Evolutionary conservation across 2,888 invertebrate species (phyloP).

Genomic region (Epinotia nisella): DNA sequence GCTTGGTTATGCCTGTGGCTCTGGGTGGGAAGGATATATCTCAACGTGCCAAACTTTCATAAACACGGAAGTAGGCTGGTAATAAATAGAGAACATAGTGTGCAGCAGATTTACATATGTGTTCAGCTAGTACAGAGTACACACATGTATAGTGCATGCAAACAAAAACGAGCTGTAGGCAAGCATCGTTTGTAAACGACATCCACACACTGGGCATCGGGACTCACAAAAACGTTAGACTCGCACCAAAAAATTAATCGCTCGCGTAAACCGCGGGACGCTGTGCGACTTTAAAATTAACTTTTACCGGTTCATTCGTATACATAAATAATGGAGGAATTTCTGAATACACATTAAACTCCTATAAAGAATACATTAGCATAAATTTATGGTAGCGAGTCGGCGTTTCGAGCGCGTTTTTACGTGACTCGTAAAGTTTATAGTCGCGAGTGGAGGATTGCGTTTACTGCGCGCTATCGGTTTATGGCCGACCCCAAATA

Average conservation of each 20-base stretch:
- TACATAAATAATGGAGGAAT: slow-evolving; percentile 84
- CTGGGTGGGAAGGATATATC: neutral
- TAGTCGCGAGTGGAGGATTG: slow-evolving; percentile 84
- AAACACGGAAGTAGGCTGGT: slow-evolving; percentile 9
- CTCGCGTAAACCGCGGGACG: slow-evolving; percentile 74
- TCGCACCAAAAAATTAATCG: slow-evolving; percentile 69
- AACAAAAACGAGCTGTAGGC: slow-evolving; percentile 36
- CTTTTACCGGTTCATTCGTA: slow-evolving; percentile 83
- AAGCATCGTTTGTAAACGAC: slow-evolving; percentile 51
- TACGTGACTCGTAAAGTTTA: slow-evolving; percentile 85
- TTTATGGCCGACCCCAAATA: slow-evolving; percentile 84
- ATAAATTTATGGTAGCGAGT: slow-evolving; percentile 84
- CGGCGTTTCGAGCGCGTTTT: slow-evolving; percentile 84
- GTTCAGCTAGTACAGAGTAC: neutral
- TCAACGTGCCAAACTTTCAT: slow-evolving; percentile 11
- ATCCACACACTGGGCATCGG: slow-evolving; percentile 66
- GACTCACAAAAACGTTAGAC: slow-evolving; percentile 60
- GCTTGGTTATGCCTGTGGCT: slow-evolving; percentile 43
- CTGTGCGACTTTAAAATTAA: slow-evolving; percentile 83
- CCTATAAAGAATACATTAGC: slow-evolving; percentile 85
- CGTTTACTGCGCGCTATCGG: slow-evolving; percentile 84
- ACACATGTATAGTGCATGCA: neutral
- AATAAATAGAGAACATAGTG: neutral
- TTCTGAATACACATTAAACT: slow-evolving; percentile 85
- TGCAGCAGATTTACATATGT: neutral